Base-by-base conservation (phyloP, 2,113 vertebrate genomes). In the Hydrochoerus hydrochaeris region DNA sequence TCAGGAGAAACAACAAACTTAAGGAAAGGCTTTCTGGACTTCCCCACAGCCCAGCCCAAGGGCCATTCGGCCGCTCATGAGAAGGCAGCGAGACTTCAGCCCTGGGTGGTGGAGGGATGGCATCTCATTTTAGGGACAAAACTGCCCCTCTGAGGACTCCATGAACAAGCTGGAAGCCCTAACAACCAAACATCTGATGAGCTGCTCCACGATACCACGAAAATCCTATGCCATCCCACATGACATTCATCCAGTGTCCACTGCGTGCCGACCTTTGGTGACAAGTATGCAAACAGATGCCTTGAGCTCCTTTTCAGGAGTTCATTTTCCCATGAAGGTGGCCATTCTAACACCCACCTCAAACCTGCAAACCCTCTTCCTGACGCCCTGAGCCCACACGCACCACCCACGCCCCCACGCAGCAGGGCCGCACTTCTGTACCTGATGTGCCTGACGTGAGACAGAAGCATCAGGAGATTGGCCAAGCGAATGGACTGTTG, bases 391-490 rank as follows among this genome's bases (percentile, higher is more conserved):
- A 35, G n/a, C 10, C 0, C 28, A 14, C 9, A 3, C 49, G 2
- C 67, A 38, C 16, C 10, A 26, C 65, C 54, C 67, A 4, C 44
- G 6, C 35, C 12, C 41, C 30, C 6, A 26, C 0, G 20, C 14
- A 35, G 22, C 26, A 19, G 54, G 11, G 58, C 57, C 6, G 1
- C 3, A 6, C 28, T 41, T 5, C 1, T 0, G 7, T 99, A 99
- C 99, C 99, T 99, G 97, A 99, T 98, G 0, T 99, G 99, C n/a
- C 99, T 99, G 96, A 99, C 98, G 0, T 99, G 99, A 26, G 99
- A 99, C 2, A 99, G 99, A 81, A 99, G 98, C 99, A 99, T 99
- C 96, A 99, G 97, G 87, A 99, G 97, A 54, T 99, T 99, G 12
- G 99, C 99, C 83, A 99, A 98, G 5, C 99, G 99, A 0, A 99